Percentiles rank a stretch among this genome's conserved stretches.
Conservation (phyloP, 2,888 invertebrate genomes). For the Andrena camellia region DNA sequence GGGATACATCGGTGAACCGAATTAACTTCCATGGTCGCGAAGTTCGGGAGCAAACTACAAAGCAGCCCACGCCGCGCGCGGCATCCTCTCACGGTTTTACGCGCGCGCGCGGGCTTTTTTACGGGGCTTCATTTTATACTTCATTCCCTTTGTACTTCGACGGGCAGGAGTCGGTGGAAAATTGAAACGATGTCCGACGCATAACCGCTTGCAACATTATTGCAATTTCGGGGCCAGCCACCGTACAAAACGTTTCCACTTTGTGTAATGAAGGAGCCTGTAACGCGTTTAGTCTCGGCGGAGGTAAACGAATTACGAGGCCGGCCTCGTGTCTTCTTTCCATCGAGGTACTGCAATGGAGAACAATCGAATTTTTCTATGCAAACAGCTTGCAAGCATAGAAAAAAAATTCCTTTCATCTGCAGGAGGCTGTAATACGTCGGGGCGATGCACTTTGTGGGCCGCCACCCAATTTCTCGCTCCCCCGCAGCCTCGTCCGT, state of each 20-base stretch:
- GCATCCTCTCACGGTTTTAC: constrained; percentile 4
- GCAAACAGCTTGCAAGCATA: constrained; percentile 55
- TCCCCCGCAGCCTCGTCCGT: constrained; percentile 26
- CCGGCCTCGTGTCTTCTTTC: constrained; percentile 27
- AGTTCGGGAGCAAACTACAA: constrained; percentile 48
- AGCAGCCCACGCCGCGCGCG: not conserved
- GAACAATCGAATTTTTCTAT: constrained; percentile 66
- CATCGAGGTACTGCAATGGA: constrained; percentile 57
- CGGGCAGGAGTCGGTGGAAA: constrained; percentile 35
- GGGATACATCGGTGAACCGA: constrained; percentile 42
- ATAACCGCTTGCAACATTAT: constrained; percentile 59
- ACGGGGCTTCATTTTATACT: constrained; percentile 51
- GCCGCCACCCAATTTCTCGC: constrained; percentile 45
- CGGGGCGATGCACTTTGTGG: constrained; percentile 52
- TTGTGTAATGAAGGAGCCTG: constrained; percentile 23
- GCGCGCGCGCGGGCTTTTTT: not conserved
- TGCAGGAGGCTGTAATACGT: constrained; percentile 66
- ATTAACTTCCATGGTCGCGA: constrained; percentile 51
- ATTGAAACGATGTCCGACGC: constrained; percentile 54
- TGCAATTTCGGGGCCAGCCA: constrained; percentile 42
- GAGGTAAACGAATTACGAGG: constrained; percentile 60
- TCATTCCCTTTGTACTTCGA: constrained; percentile 59
- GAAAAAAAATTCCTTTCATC: constrained; percentile 69
- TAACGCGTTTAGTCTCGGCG: constrained; percentile 49
- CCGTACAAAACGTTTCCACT: constrained; percentile 39